These are phyloP conservation scores for Uloborus plumipes DNA, from an alignment of 2,888 invertebrate genomes.

Conservation along the genomic window DNA sequence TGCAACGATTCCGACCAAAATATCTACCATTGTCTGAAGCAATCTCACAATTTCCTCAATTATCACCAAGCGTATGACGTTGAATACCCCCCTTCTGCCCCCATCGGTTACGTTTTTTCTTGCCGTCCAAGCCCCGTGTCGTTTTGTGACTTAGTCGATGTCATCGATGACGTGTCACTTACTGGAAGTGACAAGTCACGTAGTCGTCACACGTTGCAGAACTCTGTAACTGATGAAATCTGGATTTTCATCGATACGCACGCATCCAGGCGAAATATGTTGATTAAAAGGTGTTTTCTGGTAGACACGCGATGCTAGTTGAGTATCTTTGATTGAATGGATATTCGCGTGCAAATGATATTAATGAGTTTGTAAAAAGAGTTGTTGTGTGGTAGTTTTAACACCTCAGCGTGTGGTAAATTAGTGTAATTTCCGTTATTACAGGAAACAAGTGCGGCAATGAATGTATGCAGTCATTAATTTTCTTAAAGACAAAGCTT, in stretches of 20 bases:
- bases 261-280: constrained; percentile 17
- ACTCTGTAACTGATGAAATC: constrained; percentile 34
- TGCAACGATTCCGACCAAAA: too few species aligned
- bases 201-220: constrained; percentile 23
- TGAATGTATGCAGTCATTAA: too few species aligned
- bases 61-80: constrained; percentile 41
- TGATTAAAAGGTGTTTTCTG: constrained; percentile 57
- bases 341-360: constrained; percentile 40
- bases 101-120: background rate
- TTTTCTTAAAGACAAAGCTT: too few species aligned
- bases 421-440: constrained; percentile 44
- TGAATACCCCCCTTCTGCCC: background rate
- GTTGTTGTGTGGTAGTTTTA: constrained; percentile 24
- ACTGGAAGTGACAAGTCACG: constrained; percentile 53
- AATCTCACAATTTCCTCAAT: constrained; percentile 50
- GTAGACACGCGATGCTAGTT: constrained; percentile 28
- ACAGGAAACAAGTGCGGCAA: constrained; percentile 16
- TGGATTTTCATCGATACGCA: constrained; percentile 29
- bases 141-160: constrained; percentile 33
- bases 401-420: constrained; percentile 31
- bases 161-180: constrained; percentile 52
- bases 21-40: constrained; percentile 22
- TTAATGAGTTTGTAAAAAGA: constrained; percentile 35
- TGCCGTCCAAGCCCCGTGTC: background rate
- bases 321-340: constrained; percentile 40